Base-by-base conservation (phyloP, 2,888 invertebrate genomes). In the Leptopterna dolabrata region DNA sequence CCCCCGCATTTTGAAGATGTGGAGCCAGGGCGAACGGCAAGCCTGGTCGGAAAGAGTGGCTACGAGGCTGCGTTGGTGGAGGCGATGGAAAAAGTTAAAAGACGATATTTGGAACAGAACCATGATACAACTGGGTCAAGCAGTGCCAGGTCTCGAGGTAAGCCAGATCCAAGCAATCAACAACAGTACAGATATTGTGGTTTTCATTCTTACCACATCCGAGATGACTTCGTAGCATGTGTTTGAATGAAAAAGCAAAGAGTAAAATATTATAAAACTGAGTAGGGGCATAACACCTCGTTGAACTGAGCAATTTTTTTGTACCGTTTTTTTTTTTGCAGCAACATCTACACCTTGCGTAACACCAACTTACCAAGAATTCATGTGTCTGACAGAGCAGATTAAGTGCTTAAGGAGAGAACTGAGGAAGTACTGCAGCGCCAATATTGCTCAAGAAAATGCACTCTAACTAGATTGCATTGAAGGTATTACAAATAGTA, bases 321-420 rank as follows among this genome's bases (percentile, higher is more conserved):
- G n/a, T n/a, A 36, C 36, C 7, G 36, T 36, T 36, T 36, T 36
- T 36, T 36, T 11, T 6, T 73, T 73, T 73, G 29, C 36, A 36
- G 73, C 1, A 36, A 36, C 24, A 30, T 36, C 36, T 2, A 24
- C 24, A 63, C 24, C 19, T 27, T 73, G 36, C 16, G 6, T 16
- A 16, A 78, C 78, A 7, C 78, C 45, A 16, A 24, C 43, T 3
- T 2, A 0, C 19, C n/a, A 27, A 7, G 78, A 45, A 19, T 24
- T 78, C 45, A 24, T n/a, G 14, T 45, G 45, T 14, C 24, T 83
- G 0, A 19, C 47, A 7, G 63, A 83, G 83, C 83, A 83, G 14
- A 83, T 83, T n/a, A 47, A 83, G 19, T 36, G 55, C 9, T 27
- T 83, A 41, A 63, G 83, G 43, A 83, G 36, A 19, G 83, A 83